Conservation (phyloP, 1,140 invertebrate genomes). For the Trachelipus rathkii region DNA sequence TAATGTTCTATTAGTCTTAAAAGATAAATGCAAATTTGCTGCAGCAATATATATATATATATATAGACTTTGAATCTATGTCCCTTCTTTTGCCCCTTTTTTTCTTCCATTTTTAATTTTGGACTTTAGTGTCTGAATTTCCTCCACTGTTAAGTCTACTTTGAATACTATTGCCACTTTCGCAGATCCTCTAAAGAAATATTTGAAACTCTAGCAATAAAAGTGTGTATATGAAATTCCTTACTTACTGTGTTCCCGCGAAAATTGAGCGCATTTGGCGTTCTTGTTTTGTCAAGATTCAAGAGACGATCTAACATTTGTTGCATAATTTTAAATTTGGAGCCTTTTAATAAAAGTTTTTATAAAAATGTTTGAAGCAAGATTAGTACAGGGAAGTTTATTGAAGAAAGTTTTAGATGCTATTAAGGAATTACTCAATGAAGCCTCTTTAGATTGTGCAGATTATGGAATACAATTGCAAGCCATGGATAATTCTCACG, state of each 20-base stretch:
- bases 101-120: too few relatives aligned
- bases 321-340: neutral
- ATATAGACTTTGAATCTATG: too few relatives aligned
- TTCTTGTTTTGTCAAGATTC: constrained; percentile 1
- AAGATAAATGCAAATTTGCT: too few relatives aligned
- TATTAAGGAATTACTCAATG: constrained; percentile 96
- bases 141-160: too few relatives aligned
- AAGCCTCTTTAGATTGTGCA: constrained; percentile 97
- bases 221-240: too few relatives aligned
- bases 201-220: too few relatives aligned
- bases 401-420: constrained; percentile 97
- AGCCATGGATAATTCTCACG: constrained; percentile 99
- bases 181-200: too few relatives aligned
- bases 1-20: too few relatives aligned
- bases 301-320: neutral
- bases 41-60: too few relatives aligned
- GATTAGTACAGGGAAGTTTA: constrained; percentile 80
- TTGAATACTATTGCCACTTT: too few relatives aligned
- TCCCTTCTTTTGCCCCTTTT: too few relatives aligned
- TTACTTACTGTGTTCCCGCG: neutral
- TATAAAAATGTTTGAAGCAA: constrained; percentile 92
- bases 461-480: constrained; percentile 88
- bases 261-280: neutral
- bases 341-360: neutral
- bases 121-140: too few relatives aligned